Conservation (phyloP, 1,140 invertebrate species). For the Ostrea edulis region DNA sequence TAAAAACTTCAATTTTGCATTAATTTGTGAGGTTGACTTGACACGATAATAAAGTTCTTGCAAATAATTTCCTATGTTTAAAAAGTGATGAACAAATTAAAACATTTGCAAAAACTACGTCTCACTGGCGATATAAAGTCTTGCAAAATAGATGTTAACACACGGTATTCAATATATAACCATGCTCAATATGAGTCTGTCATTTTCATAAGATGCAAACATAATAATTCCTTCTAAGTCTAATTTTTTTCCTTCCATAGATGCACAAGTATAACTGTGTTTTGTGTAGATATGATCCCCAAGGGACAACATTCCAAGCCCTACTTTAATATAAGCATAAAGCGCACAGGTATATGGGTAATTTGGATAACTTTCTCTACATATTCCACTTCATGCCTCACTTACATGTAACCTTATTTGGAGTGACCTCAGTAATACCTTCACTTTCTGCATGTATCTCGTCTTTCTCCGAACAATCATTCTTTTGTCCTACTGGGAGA, state of each 20-base stretch:
- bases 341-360: neutral
- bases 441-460: neutral
- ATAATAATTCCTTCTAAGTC: neutral
- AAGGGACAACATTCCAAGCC: neutral
- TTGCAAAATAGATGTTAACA: no score
- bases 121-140: no score
- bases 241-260: no score
- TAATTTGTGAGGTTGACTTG: no score
- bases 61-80: no score
- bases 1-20: no score
- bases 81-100: no score
- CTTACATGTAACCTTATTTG: constrained; percentile 17
- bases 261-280: neutral
- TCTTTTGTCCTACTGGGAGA: constrained; percentile 26
- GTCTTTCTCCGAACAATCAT: neutral
- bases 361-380: neutral
- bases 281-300: neutral
- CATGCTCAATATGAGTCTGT: no score
- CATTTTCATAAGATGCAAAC: no score
- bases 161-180: no score
- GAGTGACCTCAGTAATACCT: constrained; percentile 1
- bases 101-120: no score
- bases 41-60: no score
- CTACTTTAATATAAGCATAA: constrained; percentile 4
- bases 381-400: neutral